These are phyloP conservation scores for Anguilla megastoma DNA, from an alignment of 2,797 vertebrate genomes.

Conservation along the genomic window DNA sequence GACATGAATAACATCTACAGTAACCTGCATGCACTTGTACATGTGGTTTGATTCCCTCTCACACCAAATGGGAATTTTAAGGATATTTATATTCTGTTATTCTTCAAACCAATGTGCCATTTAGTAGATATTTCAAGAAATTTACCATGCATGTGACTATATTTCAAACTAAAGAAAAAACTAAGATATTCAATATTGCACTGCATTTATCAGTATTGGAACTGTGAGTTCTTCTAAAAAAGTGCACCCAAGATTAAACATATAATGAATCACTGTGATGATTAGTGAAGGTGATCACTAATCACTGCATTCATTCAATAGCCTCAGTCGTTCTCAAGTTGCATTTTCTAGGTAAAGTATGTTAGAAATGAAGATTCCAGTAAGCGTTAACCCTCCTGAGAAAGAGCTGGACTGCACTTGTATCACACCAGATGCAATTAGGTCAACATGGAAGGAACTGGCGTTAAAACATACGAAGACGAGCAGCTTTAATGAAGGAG, in stretches of 20 bases:
- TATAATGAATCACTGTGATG: background rate
- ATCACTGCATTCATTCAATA: background rate
- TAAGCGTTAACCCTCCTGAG: background rate
- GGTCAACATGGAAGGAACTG: background rate
- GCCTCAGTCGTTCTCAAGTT: background rate
- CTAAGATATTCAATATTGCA: background rate
- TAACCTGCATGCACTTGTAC: background rate
- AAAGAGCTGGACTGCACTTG: background rate
- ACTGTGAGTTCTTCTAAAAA: background rate
- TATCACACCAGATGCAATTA: background rate
- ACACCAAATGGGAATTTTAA: background rate
- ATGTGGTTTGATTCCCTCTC: background rate
- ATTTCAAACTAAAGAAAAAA: background rate
- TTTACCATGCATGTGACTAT: background rate
- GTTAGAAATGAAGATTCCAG: background rate
- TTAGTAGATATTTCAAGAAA: background rate
- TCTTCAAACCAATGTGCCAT: background rate
- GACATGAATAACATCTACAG: background rate
- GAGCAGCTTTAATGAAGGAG: slow-evolving; percentile 6
- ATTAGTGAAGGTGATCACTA: background rate
- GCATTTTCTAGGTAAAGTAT: background rate
- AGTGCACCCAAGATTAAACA: too few species aligned
- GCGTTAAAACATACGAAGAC: background rate
- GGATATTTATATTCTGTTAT: background rate
- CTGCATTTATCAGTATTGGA: background rate